Evolutionary conservation across 2,113 vertebrate species (phyloP), one percentile per base, ranked within the genome.

Genomic region (Mastomys natalensis): DNA sequence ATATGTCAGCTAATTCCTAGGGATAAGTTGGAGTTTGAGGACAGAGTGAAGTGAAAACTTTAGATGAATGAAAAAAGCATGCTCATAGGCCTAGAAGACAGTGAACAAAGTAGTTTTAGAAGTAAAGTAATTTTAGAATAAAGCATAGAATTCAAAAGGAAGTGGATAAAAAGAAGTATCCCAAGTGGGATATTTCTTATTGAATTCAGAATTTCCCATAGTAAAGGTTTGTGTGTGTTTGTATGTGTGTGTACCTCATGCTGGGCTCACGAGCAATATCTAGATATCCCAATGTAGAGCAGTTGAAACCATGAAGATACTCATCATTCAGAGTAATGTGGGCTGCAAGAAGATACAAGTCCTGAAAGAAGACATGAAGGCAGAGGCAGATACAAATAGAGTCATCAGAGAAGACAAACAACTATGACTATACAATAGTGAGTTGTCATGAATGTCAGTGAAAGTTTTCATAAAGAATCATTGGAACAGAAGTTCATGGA

Each of bases 111-210:
- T 26, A 58, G 58, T 43, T 22, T 15, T 10, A 15, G 2, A 80
- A 55, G 62, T 87, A 94, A 96, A 90, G 26, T 90, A 82, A 66
- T 84, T 95, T 58, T 58, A 74, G 31, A 74, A 62, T 48, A 19
- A 93, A 93, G 12, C 26, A 29, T 48, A 74, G 3, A 19, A 5
- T 80, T 94, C 16, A 86, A 89, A 43, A 73, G 16, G 8, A 43
- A 91, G 0, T 37, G 8, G 76, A 3, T 51, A 3, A 60, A 43
- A n/a, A 60, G 17, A 11, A 45, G 15, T 51, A 51, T 51, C 48
- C 21, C 7, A 89, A 74, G 53, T 21, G 29, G 29, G 51, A 45
- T 82, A 55, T 78, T 88, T 80, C 17, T n/a, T 60, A 17, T 80
- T 95, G 34, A 85, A 29, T 81, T 93, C 34, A 85, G 22, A 51